Conservation (phyloP, 2,113 vertebrate genomes). For the Cardinalis cardinalis region DNA sequence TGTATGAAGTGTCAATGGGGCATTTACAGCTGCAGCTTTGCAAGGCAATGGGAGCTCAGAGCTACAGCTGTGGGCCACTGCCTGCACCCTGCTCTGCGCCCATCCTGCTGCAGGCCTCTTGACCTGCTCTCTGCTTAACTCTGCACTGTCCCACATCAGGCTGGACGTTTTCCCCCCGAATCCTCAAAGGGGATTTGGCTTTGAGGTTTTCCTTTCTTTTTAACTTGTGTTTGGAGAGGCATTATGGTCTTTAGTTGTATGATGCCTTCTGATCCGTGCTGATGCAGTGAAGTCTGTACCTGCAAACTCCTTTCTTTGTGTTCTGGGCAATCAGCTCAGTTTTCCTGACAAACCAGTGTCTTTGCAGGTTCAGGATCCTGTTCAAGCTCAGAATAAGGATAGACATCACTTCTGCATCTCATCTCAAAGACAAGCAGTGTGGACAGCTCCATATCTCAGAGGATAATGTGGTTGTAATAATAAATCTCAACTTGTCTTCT, state of each 20-base stretch:
- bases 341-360: background rate
- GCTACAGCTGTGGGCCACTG: background rate
- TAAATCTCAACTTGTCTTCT: background rate
- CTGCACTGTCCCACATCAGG: background rate
- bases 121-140: background rate
- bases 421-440: background rate
- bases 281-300: background rate
- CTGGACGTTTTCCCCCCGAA: background rate
- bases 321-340: background rate
- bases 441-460: background rate
- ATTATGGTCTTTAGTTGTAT: background rate
- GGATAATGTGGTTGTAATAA: background rate
- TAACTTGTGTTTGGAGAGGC: background rate
- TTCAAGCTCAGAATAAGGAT: background rate
- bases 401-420: background rate
- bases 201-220: background rate
- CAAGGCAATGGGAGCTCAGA: background rate
- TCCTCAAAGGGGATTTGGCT: background rate
- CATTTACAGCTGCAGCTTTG: background rate
- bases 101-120: fast-evolving
- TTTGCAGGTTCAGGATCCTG: background rate
- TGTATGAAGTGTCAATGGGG: background rate
- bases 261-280: background rate
- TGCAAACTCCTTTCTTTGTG: background rate
- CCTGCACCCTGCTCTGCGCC: background rate